Percentiles rank a stretch among this genome's conserved stretches.
phyloP scores from a whole-genome alignment of 2,888 invertebrate species.

The Drosophila limbata region DNA sequence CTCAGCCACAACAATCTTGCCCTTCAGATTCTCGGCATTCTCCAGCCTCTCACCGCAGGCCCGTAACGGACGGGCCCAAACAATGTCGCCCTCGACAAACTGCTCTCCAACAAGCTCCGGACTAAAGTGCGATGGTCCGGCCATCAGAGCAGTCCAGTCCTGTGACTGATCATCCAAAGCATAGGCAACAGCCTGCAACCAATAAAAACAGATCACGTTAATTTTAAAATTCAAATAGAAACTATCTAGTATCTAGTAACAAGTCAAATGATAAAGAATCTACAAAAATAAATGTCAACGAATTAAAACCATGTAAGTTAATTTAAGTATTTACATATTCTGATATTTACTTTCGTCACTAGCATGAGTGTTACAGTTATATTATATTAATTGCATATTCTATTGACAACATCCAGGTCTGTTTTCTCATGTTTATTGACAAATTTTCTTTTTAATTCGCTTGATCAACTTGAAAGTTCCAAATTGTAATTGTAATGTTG shows the following conservation, averaged over 20 bases:
- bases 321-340: neutral
- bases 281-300: neutral
- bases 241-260: neutral
- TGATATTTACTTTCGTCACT: neutral
- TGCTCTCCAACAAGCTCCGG: slow-evolving; percentile 89
- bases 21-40: slow-evolving; percentile 88
- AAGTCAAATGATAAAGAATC: neutral
- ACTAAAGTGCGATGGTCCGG: slow-evolving; percentile 97
- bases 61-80: slow-evolving; percentile 90
- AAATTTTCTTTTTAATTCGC: neutral
- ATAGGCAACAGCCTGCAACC: slow-evolving; percentile 84
- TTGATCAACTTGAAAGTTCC: neutral
- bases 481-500: neutral
- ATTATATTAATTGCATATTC: neutral
- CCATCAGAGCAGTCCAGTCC: slow-evolving; percentile 87
- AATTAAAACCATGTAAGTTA: neutral
- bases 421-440: neutral
- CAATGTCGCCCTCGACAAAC: slow-evolving; percentile 88
- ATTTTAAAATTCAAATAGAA: neutral
- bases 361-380: neutral
- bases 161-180: slow-evolving; percentile 82
- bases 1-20: slow-evolving; percentile 93
- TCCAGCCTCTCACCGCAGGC: slow-evolving; percentile 87
- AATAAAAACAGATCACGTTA: neutral
- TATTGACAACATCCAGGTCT: neutral